Evolutionary conservation across 2,888 invertebrate genomes (phyloP), one percentile per base, ranked within the genome.

Genomic region (Leucophenga montana): DNA sequence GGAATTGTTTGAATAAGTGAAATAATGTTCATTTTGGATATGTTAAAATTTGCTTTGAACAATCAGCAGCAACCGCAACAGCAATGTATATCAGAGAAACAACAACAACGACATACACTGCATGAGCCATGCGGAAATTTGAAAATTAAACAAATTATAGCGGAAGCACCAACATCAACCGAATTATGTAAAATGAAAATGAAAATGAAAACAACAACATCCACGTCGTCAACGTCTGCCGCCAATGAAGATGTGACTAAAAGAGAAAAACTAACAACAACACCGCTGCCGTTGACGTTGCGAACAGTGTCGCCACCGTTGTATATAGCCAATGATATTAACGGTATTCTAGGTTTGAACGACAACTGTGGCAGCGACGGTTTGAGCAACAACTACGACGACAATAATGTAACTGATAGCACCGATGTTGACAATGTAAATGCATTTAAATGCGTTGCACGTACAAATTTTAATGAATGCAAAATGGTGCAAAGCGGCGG

Each of bases 21-120:
- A 73, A 74, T 57, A 62, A 81, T 81, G 81, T 79, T 81, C 53
- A 82, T 81, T 75, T 84, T 84, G 72, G 81, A 81, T 72, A 81
- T 81, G 81, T 71, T 81, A 66, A 80, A 84, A 39, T 57, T 81
- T 74, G 81, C 84, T 22, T 64, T 81, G 74, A 68, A 78, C 44
- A 84, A 74, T 65, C 68, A 62, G 67, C 67, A 54, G 48, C 16
- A 61, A 57, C 64, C 46, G 48, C 13, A 54, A 57, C 64, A 69
- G 44, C 64, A 62, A 54, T 27, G 67, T 64, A 16, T 68, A 70
- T 66, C 73, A 75, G 48, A 48, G 56, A 48, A 22, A 70, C 69
- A 48, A 1, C 48, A 64, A n/a, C 46, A 14, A 50, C 27, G 20
- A 48, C 64, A 56, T 14, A 56, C 48, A 62, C 73, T 18, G 61